These are phyloP conservation scores for Pheosia gnoma DNA, from an alignment of 2,888 invertebrate species.

Conservation along the genomic window DNA sequence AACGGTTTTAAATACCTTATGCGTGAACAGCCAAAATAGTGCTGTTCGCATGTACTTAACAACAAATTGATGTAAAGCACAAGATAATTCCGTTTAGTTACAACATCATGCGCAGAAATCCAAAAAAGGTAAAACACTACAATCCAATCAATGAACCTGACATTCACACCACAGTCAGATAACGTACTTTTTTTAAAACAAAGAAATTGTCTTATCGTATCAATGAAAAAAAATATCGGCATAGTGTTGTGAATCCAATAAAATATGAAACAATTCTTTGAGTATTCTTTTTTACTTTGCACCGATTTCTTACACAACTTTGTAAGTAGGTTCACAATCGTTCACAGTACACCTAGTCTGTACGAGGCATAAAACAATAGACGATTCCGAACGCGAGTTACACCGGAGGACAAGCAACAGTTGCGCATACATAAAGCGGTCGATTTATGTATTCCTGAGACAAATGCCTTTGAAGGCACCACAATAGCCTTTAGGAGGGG, in stretches of 20 bases:
- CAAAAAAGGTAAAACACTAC: no score
- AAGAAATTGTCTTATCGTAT: no score
- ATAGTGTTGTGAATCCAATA: no score
- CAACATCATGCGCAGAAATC: no score
- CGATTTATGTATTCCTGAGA: slow-evolving; percentile 64
- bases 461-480: slow-evolving; percentile 63
- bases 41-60: background rate
- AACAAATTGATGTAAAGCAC: background rate
- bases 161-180: no score
- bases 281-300: no score
- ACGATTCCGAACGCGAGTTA: slow-evolving; percentile 58
- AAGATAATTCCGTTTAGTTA: background rate
- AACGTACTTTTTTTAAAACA: no score
- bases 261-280: no score
- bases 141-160: no score
- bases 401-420: slow-evolving; percentile 49
- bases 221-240: no score
- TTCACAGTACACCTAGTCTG: background rate
- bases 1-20: background rate
- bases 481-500: slow-evolving; percentile 54
- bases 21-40: background rate
- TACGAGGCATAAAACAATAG: slow-evolving; percentile 51
- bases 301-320: no score
- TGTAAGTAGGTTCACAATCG: background rate
- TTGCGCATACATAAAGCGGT: slow-evolving; percentile 36